Conservation (phyloP, 92 coral and sea anemone genomes). For the Porites lobata region DNA sequence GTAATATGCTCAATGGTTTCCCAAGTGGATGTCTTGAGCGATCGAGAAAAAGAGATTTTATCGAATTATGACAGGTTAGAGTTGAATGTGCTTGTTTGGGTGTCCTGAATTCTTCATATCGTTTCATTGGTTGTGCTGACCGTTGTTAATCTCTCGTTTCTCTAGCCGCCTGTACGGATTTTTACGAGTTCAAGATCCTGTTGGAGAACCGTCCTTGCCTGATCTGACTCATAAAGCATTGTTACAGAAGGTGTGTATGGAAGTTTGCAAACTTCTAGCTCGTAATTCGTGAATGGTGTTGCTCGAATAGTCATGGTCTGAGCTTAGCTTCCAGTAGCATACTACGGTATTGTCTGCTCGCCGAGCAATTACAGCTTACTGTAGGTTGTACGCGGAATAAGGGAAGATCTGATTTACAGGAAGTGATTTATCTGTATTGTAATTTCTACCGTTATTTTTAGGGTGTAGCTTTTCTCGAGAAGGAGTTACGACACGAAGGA, state of each 20-base stretch:
- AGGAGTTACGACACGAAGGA: conserved; percentile 83
- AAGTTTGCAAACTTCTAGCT: conserved; percentile 20
- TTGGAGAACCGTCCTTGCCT: conserved; percentile 92
- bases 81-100: conserved; percentile 11
- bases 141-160: conserved; percentile 47
- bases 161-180: conserved; percentile 98
- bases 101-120: conserved; percentile 1
- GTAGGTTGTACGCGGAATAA: conserved; percentile 21
- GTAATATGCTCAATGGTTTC: conserved; percentile 99
- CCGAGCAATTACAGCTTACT: conserved; percentile 10
- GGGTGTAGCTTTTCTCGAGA: conserved; percentile 94
- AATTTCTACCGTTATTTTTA: conserved; percentile 25
- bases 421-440: neutral
- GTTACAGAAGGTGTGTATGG: conserved; percentile 85
- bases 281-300: conserved; percentile 30
- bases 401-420: neutral
- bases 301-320: neutral
- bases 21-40: conserved; percentile 99
- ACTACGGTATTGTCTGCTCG: conserved; percentile 1
- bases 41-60: conserved; percentile 98
- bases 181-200: conserved; percentile 96
- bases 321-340: conserved; percentile 14
- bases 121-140: conserved; percentile 32
- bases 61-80: conserved; percentile 97
- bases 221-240: conserved; percentile 96